phyloP scores from a whole-genome alignment of 2,888 invertebrate species.

The Fissipunctia ypsillon region DNA sequence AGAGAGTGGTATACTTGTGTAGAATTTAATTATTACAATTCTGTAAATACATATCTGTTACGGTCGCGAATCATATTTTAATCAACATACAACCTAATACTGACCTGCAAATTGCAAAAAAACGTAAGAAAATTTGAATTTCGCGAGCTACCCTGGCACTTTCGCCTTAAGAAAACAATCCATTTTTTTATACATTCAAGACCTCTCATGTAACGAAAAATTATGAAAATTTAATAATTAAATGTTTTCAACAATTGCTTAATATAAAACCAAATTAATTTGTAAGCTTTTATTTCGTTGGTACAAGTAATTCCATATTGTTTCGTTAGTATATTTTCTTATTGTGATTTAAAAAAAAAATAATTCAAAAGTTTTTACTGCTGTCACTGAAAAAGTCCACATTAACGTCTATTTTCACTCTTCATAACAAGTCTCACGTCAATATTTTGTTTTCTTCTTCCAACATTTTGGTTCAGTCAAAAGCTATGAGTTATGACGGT shows the following conservation, averaged over 20 bases:
- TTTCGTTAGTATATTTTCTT: too few relatives aligned
- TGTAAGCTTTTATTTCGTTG: neutral
- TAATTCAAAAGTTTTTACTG: neutral
- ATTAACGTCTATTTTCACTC: neutral
- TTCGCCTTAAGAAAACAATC: neutral
- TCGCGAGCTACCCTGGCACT: too few relatives aligned
- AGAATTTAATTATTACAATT: too few relatives aligned
- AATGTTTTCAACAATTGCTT: neutral
- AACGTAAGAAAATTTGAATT: too few relatives aligned
- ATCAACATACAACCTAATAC: too few relatives aligned
- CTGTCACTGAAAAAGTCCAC: neutral
- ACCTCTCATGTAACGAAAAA: neutral
- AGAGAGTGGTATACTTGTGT: too few relatives aligned
- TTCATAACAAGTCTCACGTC: neutral
- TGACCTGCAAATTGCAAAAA: too few relatives aligned
- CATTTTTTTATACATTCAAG: neutral
- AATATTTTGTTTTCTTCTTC: slow-evolving; percentile 23
- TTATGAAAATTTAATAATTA: neutral
- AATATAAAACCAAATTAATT: neutral
- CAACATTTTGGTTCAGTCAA: slow-evolving; percentile 25
- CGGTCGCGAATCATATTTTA: too few relatives aligned
- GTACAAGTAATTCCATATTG: too few relatives aligned
- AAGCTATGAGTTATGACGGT: slow-evolving; percentile 70
- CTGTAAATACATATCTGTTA: too few relatives aligned
- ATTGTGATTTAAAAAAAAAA: neutral